phyloP scores from a whole-genome alignment of 2,797 vertebrate genomes.

The Lepilemur septentrionalis region DNA sequence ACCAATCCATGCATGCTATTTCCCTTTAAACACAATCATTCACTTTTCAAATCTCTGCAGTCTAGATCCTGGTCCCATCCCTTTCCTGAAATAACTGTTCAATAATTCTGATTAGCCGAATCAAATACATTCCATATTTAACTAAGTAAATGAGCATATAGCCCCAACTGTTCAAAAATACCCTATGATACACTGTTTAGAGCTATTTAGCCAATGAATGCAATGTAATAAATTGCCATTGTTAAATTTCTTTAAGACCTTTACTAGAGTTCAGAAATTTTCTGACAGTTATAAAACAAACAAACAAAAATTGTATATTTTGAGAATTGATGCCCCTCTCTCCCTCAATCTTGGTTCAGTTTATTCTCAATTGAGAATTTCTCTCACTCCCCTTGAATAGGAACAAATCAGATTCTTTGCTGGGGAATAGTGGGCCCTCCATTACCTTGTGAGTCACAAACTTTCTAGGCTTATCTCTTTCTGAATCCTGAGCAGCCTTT shows the following conservation, averaged over 20 bases:
- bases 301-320: not conserved
- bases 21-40: not conserved
- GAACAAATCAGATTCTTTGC: not conserved
- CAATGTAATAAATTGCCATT: not conserved
- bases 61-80: rapidly evolving
- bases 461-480: not conserved
- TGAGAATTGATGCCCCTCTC: not conserved
- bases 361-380: not conserved
- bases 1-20: not conserved
- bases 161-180: not conserved
- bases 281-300: not conserved
- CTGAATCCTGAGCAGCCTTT: not conserved
- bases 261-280: not conserved
- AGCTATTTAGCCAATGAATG: not conserved
- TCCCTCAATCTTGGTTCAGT: not conserved
- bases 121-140: not conserved
- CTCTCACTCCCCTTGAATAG: not conserved
- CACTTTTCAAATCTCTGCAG: not conserved
- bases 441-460: not conserved
- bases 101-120: not conserved
- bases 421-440: not conserved
- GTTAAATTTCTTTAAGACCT: not conserved
- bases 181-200: not conserved
- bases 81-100: not conserved
- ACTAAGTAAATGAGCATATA: not conserved